Percentiles rank a stretch among this genome's conserved stretches.
These are phyloP conservation scores for Orientallactaga sibirica DNA, from an alignment of 2,797 vertebrate genomes.

Conservation along the genomic window DNA sequence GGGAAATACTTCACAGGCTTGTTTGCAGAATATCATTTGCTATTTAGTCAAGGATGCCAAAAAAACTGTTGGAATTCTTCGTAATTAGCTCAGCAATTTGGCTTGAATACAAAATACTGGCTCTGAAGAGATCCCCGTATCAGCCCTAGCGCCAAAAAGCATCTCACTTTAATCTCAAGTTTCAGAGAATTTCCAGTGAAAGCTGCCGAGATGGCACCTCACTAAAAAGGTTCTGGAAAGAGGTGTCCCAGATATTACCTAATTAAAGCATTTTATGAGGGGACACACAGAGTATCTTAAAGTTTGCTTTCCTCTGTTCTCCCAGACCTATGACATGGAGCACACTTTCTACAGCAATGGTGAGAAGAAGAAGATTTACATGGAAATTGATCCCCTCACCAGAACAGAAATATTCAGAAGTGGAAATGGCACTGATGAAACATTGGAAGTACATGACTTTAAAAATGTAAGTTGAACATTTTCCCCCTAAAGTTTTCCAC, in stretches of 20 bases:
- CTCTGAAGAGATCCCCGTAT: slow-evolving; percentile 56
- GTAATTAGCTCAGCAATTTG: slow-evolving; percentile 74
- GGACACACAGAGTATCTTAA: slow-evolving; percentile 7
- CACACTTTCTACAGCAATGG: slow-evolving; percentile 94
- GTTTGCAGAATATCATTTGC: slow-evolving; percentile 67
- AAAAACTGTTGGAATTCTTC: slow-evolving; percentile 64
- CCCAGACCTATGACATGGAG: slow-evolving; percentile 94
- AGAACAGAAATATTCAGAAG: slow-evolving; percentile 94
- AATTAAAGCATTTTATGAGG: slow-evolving; percentile 44
- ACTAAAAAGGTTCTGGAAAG: slow-evolving; percentile 40
- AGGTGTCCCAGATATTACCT: not conserved
- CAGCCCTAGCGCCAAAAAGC: slow-evolving; percentile 55
- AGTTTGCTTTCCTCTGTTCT: slow-evolving; percentile 60
- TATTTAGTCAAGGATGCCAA: slow-evolving; percentile 71
- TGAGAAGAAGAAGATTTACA: slow-evolving; percentile 92
- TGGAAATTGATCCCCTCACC: slow-evolving; percentile 94
- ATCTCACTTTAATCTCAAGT: slow-evolving; percentile 58
- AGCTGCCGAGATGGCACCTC: slow-evolving; percentile 49
- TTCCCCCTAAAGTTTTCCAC: slow-evolving; percentile 15
- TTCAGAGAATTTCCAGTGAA: slow-evolving; percentile 62
- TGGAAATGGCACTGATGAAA: slow-evolving; percentile 94
- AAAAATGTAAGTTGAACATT: slow-evolving; percentile 92
- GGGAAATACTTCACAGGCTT: slow-evolving; percentile 51
- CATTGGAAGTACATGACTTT: slow-evolving; percentile 97
- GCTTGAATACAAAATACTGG: slow-evolving; percentile 64